Evolutionary conservation across 2,113 vertebrate species (phyloP).

Genomic region (Erythrolamprus reginae): DNA sequence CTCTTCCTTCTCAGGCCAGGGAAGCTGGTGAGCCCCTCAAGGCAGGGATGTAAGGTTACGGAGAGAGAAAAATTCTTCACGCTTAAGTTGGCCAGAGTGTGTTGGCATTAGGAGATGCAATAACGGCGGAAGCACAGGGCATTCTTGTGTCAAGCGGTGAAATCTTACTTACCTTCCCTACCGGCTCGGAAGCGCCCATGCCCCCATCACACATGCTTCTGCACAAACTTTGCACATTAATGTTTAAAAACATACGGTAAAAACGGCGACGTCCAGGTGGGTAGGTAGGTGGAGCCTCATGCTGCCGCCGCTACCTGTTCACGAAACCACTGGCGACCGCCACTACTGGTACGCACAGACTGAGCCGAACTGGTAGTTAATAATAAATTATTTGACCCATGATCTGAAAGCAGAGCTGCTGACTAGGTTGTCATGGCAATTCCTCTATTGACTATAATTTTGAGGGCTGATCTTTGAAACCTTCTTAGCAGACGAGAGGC

Average conservation of each 20-base stretch:
- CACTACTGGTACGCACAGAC: too few relatives aligned
- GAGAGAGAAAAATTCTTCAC: neutral
- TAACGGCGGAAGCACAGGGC: neutral
- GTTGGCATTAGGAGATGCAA: neutral
- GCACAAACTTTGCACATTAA: too few relatives aligned
- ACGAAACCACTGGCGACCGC: too few relatives aligned
- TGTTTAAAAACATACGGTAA: too few relatives aligned
- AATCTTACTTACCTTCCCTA: too few relatives aligned
- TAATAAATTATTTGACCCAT: too few relatives aligned
- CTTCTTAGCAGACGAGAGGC: neutral
- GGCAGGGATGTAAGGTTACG: neutral
- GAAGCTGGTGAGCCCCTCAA: slow-evolving; percentile 46
- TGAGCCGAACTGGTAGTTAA: too few relatives aligned
- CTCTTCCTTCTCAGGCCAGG: neutral
- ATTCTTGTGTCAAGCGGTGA: neutral
- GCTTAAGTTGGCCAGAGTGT: neutral
- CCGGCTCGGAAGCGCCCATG: too few relatives aligned
- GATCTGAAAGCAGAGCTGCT: neutral
- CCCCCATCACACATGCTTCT: too few relatives aligned
- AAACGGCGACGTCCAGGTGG: too few relatives aligned
- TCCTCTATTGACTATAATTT: neutral
- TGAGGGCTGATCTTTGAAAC: neutral
- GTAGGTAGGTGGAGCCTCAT: too few relatives aligned
- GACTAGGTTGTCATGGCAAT: neutral
- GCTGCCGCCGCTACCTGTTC: too few relatives aligned